phyloP scores from a whole-genome alignment of 2,797 vertebrate species.

The Austrolebias charrua region DNA sequence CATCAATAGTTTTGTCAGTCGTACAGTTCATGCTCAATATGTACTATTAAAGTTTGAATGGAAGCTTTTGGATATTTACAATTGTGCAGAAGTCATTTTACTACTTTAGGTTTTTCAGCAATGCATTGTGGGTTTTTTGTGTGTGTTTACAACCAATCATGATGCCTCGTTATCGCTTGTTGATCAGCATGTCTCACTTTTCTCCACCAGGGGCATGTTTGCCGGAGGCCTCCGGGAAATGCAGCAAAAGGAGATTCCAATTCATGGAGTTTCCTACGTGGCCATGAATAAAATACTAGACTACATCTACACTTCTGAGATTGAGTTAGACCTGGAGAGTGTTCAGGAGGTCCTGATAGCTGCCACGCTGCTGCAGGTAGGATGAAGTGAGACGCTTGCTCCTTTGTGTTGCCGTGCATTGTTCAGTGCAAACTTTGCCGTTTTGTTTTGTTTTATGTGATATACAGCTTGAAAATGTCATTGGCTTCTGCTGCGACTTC shows the following conservation, averaged over 20 bases:
- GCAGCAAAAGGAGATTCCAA: conserved; percentile 90
- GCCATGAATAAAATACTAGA: conserved; percentile 95
- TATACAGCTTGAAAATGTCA: conserved; percentile 89
- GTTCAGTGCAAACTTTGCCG: background rate
- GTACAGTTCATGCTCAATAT: background rate
- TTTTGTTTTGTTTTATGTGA: conserved; percentile 5
- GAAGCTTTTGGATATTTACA: background rate
- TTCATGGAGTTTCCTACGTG: conserved; percentile 89
- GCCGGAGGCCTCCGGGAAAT: conserved; percentile 93
- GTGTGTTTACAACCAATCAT: too few relatives aligned
- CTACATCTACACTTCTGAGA: conserved; percentile 96
- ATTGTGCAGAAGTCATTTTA: too few relatives aligned
- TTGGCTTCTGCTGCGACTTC: conserved; percentile 95
- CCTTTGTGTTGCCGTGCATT: too few relatives aligned
- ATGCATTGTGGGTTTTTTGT: too few relatives aligned
- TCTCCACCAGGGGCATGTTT: conserved; percentile 91
- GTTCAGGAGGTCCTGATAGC: conserved; percentile 94
- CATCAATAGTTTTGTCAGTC: background rate
- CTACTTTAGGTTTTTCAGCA: too few relatives aligned
- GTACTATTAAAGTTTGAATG: background rate
- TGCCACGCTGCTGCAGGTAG: conserved; percentile 92
- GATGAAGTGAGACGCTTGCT: conserved; percentile 1
- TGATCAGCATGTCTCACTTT: background rate
- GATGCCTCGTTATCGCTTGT: too few relatives aligned
- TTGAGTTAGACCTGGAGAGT: conserved; percentile 90